Conservation (phyloP, 2,888 invertebrate species). For the Eristalinus sepulchralis region DNA sequence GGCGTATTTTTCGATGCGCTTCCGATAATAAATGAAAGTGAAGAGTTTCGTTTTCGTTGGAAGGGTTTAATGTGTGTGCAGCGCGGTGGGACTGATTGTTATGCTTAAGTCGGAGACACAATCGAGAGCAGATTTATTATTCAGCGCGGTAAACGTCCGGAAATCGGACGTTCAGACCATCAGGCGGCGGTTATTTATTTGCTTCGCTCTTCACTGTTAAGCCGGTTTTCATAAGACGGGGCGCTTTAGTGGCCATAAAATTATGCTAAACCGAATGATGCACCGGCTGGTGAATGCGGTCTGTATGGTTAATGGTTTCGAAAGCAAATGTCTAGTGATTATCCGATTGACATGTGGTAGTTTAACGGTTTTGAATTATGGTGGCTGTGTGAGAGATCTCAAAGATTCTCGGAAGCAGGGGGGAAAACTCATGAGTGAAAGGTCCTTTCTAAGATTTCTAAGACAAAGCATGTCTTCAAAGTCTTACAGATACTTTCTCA, state of each 20-base stretch:
- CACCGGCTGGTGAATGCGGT: not conserved
- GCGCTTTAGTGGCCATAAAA: not conserved
- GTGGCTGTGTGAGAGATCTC: not conserved
- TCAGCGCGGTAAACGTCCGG: not conserved
- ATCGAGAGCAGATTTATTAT: conserved; percentile 1
- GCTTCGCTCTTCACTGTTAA: not conserved
- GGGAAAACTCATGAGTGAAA: not conserved
- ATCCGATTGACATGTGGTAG: not conserved
- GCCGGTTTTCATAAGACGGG: not conserved
- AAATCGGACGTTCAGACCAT: conserved; percentile 11
- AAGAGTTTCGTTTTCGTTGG: conserved; percentile 33
- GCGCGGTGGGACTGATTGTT: conserved; percentile 15
- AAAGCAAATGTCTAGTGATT: not conserved
- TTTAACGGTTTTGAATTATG: not conserved
- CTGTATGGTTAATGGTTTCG: not conserved
- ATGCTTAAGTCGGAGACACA: conserved; percentile 11
- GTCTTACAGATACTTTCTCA: no score
- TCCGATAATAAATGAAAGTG: conserved; percentile 28
- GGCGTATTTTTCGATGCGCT: not conserved
- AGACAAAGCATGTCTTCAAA: no score
- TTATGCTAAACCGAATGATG: not conserved
- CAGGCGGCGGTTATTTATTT: not conserved
- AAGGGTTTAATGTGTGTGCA: not conserved
- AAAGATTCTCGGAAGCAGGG: not conserved
- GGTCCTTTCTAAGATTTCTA: not conserved